Conservation (phyloP, 2,888 invertebrate species). For the Coremacera marginata region DNA sequence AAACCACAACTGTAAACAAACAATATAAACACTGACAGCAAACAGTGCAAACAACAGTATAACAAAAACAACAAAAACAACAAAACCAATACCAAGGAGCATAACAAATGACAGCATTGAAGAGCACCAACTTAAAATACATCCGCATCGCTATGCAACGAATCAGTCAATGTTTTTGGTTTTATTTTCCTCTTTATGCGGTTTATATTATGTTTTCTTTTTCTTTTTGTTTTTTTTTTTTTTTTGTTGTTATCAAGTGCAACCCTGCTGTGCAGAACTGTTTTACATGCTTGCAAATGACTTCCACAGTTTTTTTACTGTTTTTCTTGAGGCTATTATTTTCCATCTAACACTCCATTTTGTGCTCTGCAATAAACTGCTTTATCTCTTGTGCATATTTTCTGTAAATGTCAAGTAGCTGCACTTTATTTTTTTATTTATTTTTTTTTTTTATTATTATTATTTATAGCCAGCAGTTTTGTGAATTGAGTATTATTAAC, state of each 20-base stretch:
- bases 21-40: not conserved
- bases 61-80: slow-evolving; percentile 23
- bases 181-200: not conserved
- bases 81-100: not conserved
- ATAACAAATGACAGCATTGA: slow-evolving; percentile 21
- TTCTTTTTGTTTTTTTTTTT: not conserved
- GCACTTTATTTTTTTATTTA: no score
- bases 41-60: not conserved
- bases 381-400: no score
- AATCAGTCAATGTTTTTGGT: not conserved
- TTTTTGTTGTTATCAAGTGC: no score
- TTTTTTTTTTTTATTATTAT: no score
- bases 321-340: no score
- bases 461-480: no score
- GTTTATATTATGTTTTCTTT: not conserved
- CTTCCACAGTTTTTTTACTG: no score
- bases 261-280: not conserved
- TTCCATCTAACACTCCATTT: no score
- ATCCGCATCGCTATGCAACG: not conserved
- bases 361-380: no score
- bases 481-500: no score
- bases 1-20: not conserved
- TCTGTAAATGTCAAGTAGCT: no score
- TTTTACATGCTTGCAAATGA: not conserved
- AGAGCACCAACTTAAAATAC: not conserved